A percentile compares a stretch with the other conserved stretches of the same genome.
Evolutionary conservation across 2,113 vertebrate species (phyloP).

Genomic region (Takifugu bimaculatus): DNA sequence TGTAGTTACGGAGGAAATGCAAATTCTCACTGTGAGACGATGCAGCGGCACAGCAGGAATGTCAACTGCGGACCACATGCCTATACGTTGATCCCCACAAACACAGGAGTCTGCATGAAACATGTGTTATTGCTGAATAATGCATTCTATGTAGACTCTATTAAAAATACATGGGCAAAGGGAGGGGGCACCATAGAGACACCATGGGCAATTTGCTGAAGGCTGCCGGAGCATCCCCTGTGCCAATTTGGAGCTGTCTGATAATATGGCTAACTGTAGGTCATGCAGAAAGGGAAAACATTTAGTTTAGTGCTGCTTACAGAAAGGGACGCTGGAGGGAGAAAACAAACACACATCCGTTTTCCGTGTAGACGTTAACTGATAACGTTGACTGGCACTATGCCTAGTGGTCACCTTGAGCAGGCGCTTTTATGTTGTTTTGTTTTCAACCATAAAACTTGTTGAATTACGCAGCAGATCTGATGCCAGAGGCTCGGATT

Average conservation of each 20-base stretch:
- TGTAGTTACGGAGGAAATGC: conserved; percentile 62
- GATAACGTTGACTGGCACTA: conserved; percentile 48
- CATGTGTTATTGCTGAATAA: conserved; percentile 72
- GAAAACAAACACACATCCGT: conserved; percentile 6
- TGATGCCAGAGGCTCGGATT: conserved; percentile 53
- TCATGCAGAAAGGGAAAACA: conserved; percentile 32
- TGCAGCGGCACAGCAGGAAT: conserved; percentile 52
- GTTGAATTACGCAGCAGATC: conserved; percentile 60
- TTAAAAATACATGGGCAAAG: conserved; percentile 69
- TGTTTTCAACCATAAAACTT: conserved; percentile 52
- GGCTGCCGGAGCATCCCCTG: conserved; percentile 35
- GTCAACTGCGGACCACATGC: conserved; percentile 51
- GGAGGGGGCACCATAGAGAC: conserved; percentile 45
- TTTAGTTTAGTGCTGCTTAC: conserved; percentile 22
- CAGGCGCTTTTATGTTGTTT: conserved; percentile 40
- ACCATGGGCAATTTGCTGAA: conserved; percentile 35
- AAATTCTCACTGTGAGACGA: conserved; percentile 61
- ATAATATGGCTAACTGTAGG: conserved; percentile 42
- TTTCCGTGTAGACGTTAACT: conserved; percentile 49
- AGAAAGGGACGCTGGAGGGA: neutral
- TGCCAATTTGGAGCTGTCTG: conserved; percentile 32
- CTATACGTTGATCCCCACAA: conserved; percentile 23
- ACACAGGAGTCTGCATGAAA: conserved; percentile 56
- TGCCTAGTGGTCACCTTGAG: conserved; percentile 63
- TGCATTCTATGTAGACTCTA: conserved; percentile 71